These are phyloP conservation scores for Melospiza melodia DNA, from an alignment of 2,113 vertebrate genomes.

Conservation along the genomic window DNA sequence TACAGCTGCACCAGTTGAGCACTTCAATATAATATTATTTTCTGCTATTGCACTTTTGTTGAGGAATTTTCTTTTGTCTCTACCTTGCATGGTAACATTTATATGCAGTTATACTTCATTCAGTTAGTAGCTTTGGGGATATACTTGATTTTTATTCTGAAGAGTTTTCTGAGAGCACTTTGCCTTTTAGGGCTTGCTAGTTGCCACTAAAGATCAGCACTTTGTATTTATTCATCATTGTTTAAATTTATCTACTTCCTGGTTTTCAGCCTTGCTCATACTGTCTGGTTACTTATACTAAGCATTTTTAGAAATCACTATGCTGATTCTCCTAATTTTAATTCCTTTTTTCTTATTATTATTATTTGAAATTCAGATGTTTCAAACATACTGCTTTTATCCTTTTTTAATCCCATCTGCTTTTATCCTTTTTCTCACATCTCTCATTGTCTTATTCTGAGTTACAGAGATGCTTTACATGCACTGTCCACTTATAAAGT, in stretches of 20 bases:
- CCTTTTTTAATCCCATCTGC: not conserved
- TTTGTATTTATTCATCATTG: not conserved
- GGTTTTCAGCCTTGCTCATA: not conserved
- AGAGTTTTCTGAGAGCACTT: not conserved
- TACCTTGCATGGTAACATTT: not conserved
- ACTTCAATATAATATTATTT: not conserved
- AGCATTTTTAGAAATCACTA: not conserved
- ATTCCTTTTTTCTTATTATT: not conserved
- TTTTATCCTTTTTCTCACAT: not conserved
- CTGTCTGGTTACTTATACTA: not conserved
- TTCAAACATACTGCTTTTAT: not conserved
- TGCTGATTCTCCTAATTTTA: not conserved
- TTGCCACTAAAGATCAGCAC: not conserved
- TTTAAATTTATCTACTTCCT: constrained; percentile 33
- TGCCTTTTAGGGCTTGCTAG: not conserved
- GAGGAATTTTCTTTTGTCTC: not conserved
- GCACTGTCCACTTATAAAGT: not conserved
- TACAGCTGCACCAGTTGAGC: not conserved
- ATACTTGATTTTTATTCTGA: not conserved
- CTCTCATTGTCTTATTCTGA: not conserved
- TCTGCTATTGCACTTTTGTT: not conserved
- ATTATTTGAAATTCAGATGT: not conserved
- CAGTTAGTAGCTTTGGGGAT: not conserved
- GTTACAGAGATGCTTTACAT: not conserved
- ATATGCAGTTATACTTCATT: not conserved